These are phyloP conservation scores for Apostichopus parvimensis DNA, from an alignment of 35 echinoderm and acorn worm genomes.

Conservation along the genomic window DNA sequence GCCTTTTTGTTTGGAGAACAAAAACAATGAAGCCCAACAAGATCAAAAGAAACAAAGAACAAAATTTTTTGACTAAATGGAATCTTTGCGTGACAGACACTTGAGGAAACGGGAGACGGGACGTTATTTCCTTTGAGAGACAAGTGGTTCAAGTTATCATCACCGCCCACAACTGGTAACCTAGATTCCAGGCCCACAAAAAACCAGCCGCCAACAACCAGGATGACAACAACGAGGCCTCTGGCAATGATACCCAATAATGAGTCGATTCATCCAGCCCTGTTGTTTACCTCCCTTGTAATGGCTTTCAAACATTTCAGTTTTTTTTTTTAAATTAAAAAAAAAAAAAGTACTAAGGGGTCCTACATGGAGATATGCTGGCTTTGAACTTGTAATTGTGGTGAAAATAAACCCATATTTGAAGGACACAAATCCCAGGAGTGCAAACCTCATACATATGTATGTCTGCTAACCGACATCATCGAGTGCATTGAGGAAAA, in stretches of 20 bases:
- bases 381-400: neutral
- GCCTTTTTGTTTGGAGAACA: too few relatives aligned
- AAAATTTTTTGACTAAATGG: neutral
- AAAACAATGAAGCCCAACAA: neutral
- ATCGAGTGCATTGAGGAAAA: too few relatives aligned
- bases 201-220: neutral
- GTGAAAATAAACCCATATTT: neutral
- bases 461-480: neutral
- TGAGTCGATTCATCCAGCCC: neutral
- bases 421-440: neutral
- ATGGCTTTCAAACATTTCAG: neutral
- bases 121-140: neutral
- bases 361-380: neutral
- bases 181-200: neutral
- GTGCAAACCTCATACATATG: neutral
- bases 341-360: too few relatives aligned
- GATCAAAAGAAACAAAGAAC: neutral
- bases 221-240: neutral
- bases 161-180: constrained; percentile 41
- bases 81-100: constrained; percentile 21
- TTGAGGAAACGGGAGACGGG: neutral
- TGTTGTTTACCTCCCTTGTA: neutral
- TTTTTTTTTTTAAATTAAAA: neutral
- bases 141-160: constrained; percentile 34
- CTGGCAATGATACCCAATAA: neutral